Evolutionary conservation across 1,140 invertebrate genomes (phyloP).

Genomic region (Drosophila mojavensis): DNA sequence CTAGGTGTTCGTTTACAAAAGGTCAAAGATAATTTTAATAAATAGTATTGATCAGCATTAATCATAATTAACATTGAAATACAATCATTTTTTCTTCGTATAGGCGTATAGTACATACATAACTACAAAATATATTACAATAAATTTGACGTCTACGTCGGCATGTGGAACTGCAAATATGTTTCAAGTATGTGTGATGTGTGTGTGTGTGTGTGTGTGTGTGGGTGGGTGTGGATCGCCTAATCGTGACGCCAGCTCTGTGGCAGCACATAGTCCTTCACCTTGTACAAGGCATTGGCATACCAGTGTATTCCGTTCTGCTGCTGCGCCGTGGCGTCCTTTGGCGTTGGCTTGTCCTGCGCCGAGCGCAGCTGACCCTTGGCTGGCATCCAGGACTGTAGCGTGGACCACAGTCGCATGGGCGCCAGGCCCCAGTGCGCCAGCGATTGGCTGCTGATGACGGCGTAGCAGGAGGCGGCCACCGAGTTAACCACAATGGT

Average conservation of each 20-base stretch:
- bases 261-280: conserved; percentile 90
- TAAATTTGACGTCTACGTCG: conserved; percentile 43
- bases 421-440: conserved; percentile 94
- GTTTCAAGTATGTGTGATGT: neutral
- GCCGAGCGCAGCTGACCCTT: conserved; percentile 56
- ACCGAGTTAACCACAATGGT: conserved; percentile 96
- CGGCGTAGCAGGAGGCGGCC: conserved; percentile 97
- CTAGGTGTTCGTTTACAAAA: conserved; percentile 64
- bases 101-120: conserved; percentile 62
- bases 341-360: conserved; percentile 44
- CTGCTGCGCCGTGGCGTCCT: conserved; percentile 51
- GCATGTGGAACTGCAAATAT: conserved; percentile 34
- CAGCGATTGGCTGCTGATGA: conserved; percentile 92
- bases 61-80: conserved; percentile 80
- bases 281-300: conserved; percentile 90
- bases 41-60: conserved; percentile 69
- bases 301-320: conserved; percentile 93
- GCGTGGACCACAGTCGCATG: conserved; percentile 86
- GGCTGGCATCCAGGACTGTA: conserved; percentile 78
- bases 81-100: conserved; percentile 34
- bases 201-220: neutral
- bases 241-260: conserved; percentile 80
- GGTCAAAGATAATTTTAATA: conserved; percentile 59
- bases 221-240: neutral
- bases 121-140: conserved; percentile 79